Percentiles rank a stretch among this genome's conserved stretches.
Conservation (phyloP, 2,113 vertebrate genomes). For the Indri indri region DNA sequence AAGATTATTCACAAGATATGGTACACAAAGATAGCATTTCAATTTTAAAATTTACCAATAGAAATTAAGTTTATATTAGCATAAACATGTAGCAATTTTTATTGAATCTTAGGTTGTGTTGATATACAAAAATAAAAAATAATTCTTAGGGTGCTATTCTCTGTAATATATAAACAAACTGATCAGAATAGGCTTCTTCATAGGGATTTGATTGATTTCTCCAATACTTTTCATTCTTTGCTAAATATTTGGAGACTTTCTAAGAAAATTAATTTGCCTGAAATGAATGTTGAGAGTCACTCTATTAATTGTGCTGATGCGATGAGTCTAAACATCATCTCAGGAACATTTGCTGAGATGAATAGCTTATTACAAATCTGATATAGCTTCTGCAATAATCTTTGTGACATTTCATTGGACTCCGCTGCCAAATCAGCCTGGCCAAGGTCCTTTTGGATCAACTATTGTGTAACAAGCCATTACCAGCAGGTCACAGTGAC, state of each 20-base stretch:
- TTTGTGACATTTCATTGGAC: not conserved
- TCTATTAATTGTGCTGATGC: not conserved
- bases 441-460: not conserved
- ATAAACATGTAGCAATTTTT: not conserved
- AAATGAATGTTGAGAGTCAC: not conserved
- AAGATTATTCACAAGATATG: not conserved
- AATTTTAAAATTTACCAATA: not conserved
- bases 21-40: not conserved
- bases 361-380: not conserved
- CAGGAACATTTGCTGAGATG: not conserved
- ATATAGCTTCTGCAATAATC: not conserved
- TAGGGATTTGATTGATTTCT: not conserved
- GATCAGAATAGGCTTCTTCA: not conserved
- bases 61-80: not conserved
- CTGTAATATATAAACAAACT: not conserved
- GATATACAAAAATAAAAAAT: not conserved
- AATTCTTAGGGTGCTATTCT: fast-evolving
- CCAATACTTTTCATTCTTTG: not conserved
- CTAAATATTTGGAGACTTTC: not conserved
- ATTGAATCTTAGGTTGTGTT: not conserved
- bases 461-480: not conserved
- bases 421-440: not conserved
- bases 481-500: not conserved
- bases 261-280: not conserved
- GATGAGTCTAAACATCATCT: not conserved